Evolutionary conservation across 1,140 invertebrate species (phyloP).

Genomic region (Oryctes rhinoceros): DNA sequence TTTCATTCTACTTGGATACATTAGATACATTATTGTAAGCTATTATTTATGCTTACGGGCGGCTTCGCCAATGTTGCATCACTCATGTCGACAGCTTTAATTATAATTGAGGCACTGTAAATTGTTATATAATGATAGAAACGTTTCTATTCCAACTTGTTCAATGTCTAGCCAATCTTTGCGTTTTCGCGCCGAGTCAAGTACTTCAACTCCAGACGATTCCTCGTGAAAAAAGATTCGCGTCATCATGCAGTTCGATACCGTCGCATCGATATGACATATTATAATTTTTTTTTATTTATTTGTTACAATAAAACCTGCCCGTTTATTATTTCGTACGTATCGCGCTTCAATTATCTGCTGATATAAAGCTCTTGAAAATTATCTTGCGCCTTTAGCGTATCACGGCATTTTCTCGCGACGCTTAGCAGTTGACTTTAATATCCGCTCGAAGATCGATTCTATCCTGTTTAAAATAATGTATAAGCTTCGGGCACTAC

Average conservation of each 20-base stretch:
- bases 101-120: no score
- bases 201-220: background rate
- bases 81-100: no score
- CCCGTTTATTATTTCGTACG: background rate
- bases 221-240: background rate
- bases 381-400: background rate
- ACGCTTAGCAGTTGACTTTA: background rate
- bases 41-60: no score
- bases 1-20: no score
- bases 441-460: no score
- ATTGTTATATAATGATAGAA: no score
- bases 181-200: no score
- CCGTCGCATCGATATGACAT: background rate
- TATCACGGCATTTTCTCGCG: background rate
- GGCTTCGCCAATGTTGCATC: no score
- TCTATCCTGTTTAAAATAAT: background rate
- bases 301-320: background rate
- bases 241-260: background rate
- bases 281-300: slow-evolving; percentile 7
- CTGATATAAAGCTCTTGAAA: slow-evolving; percentile 19
- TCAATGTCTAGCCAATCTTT: no score
- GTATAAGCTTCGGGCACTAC: background rate
- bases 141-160: no score
- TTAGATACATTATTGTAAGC: no score
- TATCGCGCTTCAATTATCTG: background rate